Percentiles rank a stretch among this genome's conserved stretches.
Evolutionary conservation across 2,113 vertebrate species (phyloP).

Genomic region (Fulica atra): DNA sequence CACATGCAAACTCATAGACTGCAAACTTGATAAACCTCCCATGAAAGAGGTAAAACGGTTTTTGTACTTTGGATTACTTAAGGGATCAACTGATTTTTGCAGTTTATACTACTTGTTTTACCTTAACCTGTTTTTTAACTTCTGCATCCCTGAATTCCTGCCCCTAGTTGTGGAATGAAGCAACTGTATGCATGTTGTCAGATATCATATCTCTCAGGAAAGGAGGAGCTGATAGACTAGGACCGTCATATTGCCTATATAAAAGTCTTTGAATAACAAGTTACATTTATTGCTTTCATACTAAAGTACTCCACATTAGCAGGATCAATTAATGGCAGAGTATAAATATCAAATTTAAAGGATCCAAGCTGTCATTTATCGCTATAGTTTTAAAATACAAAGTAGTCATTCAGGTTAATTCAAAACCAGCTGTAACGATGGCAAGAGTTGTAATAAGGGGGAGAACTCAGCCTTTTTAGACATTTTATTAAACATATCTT

Average conservation of each 20-base stretch:
- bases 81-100: not conserved
- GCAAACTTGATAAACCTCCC: not conserved
- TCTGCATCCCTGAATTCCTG: not conserved
- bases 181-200: not conserved
- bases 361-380: not conserved
- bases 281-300: not conserved
- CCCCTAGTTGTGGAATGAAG: not conserved
- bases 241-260: not conserved
- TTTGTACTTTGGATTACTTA: not conserved
- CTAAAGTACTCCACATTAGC: not conserved
- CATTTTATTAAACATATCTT: not conserved
- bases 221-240: not conserved
- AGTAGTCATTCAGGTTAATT: not conserved
- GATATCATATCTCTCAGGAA: not conserved
- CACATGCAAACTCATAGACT: not conserved
- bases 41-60: not conserved
- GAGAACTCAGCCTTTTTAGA: not conserved
- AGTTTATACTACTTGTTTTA: not conserved
- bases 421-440: not conserved
- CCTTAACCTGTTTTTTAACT: not conserved
- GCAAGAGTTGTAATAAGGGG: not conserved
- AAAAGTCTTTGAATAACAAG: not conserved
- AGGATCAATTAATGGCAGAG: not conserved
- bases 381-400: not conserved
- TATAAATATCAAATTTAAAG: not conserved